Percentiles rank a stretch among this genome's conserved stretches.
Conservation (phyloP, 1,140 invertebrate species). For the Bombus sibiricus region DNA sequence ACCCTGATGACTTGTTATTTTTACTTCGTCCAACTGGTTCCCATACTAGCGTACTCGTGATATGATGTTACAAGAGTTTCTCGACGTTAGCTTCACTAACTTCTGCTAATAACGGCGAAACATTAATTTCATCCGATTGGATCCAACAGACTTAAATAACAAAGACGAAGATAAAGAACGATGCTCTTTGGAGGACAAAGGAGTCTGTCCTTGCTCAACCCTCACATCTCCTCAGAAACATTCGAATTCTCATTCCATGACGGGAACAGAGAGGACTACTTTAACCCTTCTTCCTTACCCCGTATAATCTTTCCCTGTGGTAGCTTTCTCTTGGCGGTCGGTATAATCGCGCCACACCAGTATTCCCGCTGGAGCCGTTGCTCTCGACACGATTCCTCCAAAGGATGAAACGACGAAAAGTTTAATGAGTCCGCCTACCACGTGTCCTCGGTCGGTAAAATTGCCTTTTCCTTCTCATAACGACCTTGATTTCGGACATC, state of each 20-base stretch:
- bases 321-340: conserved; percentile 45
- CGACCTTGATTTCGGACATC: conserved; percentile 12
- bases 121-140: conserved; percentile 81
- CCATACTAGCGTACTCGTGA: conserved; percentile 30
- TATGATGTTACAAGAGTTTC: conserved; percentile 42
- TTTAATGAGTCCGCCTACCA: conserved; percentile 76
- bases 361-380: conserved; percentile 73
- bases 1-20: conserved; percentile 44
- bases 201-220: conserved; percentile 42
- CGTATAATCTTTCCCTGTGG: conserved; percentile 59
- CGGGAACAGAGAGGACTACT: conserved; percentile 41
- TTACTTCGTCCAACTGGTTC: conserved; percentile 14
- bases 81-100: conserved; percentile 70
- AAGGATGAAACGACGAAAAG: conserved; percentile 80
- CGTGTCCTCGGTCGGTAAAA: conserved; percentile 56
- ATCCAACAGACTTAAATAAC: conserved; percentile 72
- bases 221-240: conserved; percentile 29
- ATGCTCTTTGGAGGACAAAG: conserved; percentile 26
- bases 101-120: conserved; percentile 79
- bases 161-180: conserved; percentile 43
- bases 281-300: conserved; percentile 68
- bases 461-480: conserved; percentile 49
- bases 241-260: conserved; percentile 56
- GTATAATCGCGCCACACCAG: conserved; percentile 75
- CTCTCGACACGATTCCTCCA: conserved; percentile 68